Conservation (phyloP, 2,113 vertebrate genomes). For the Ceratotherium simum region DNA sequence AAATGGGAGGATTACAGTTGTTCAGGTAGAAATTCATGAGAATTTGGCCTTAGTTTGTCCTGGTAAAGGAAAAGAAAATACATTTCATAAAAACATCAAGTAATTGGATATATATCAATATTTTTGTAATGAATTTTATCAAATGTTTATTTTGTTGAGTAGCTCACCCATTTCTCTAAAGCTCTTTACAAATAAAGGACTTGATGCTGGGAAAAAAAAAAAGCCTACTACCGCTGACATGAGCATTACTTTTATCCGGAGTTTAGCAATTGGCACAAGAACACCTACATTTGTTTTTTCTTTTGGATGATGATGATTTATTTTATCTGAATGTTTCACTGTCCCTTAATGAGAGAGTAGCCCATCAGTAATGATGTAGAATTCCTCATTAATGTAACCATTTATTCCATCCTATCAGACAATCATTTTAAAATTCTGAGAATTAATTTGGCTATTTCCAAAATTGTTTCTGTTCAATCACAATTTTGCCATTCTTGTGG, state of each 20-base stretch:
- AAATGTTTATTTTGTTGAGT: background rate
- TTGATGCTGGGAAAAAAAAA: background rate
- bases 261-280: background rate
- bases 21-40: background rate
- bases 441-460: conserved; percentile 52
- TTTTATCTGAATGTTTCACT: background rate
- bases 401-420: background rate
- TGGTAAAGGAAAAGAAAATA: background rate
- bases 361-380: background rate
- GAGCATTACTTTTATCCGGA: background rate
- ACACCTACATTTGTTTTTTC: background rate
- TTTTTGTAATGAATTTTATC: conserved; percentile 24
- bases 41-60: background rate
- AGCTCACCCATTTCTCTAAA: conserved; percentile 22
- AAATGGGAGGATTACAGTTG: background rate
- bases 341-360: background rate
- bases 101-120: background rate
- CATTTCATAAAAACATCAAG: background rate
- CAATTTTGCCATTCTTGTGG: background rate
- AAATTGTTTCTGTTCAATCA: conserved; percentile 51
- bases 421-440: background rate
- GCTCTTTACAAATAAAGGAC: background rate
- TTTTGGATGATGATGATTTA: background rate
- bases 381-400: background rate
- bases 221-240: background rate